Base-by-base conservation (phyloP, 2,797 vertebrate genomes). In the Silurus lanzhouensis region DNA sequence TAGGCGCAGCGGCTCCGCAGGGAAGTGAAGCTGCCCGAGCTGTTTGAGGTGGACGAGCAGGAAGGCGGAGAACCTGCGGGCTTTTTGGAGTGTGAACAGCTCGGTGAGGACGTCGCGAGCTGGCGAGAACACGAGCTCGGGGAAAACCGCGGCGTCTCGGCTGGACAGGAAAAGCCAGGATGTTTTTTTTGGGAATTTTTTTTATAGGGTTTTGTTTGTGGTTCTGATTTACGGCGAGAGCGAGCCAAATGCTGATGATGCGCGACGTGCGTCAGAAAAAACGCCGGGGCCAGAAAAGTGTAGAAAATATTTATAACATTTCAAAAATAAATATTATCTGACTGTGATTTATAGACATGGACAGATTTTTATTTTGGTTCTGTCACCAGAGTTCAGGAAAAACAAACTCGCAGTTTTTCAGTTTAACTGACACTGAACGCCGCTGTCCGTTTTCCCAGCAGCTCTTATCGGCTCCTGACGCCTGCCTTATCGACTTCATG, bases 1-100 rank as follows among this genome's bases (percentile, higher is more conserved):
- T 94, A 95, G 95, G 92, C 93, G 91, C 94, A 92, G 92, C 91
- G 89, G 86, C 89, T 91, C 91, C 88, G 91, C 92, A 91, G 86
- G 85, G 74, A 87, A 86, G 89, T 27, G 86, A 89, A 91, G 92
- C 89, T 91, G 94, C 82, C 88, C 92, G 71, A 91, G 88, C 48
- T 66, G 68, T 79, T 38, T 46, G 77, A 63, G 77, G 71, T 71
- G 68, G 68, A 71, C 25, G 48, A 58, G 25, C 17, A 20, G 3
- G 58, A 63, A 46, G 58, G 57, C 12, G 10, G 75, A 63, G 76
- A 61, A 46, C 8, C 22, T 44, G 27, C 20, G 6, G 31, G 0
- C 58, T 79, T 58, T 38, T 31, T 1, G 38, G 63, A 58, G 72
- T 19, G 74, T 25, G 25, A 20, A 66, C n/a, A 22, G 19, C 52